Evolutionary conservation across 2,888 invertebrate genomes (phyloP).

Genomic region (Callyntrura sp.): DNA sequence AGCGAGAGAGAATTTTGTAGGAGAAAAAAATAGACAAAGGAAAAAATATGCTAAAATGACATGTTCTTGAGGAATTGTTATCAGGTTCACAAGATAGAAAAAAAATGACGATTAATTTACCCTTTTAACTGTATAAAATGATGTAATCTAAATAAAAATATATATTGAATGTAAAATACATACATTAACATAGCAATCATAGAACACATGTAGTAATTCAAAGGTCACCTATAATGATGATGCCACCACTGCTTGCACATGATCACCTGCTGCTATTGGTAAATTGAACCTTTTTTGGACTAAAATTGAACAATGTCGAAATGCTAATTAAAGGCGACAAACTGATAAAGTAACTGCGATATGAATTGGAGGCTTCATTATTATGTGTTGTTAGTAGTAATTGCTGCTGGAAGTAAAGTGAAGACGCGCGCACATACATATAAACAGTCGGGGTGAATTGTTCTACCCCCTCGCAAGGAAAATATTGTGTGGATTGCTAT

Average conservation of each 20-base stretch:
- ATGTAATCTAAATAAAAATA: conserved; percentile 49
- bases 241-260: conserved; percentile 20
- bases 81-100: conserved; percentile 47
- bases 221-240: conserved; percentile 41
- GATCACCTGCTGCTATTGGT: conserved; percentile 31
- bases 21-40: background rate
- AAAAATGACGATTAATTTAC: conserved; percentile 40
- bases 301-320: conserved; percentile 45
- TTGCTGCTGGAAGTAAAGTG: conserved; percentile 31
- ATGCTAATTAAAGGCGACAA: conserved; percentile 68
- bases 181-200: background rate
- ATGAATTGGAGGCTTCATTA: background rate
- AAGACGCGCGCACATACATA: too few species aligned
- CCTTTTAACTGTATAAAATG: conserved; percentile 42
- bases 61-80: conserved; percentile 60
- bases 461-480: background rate
- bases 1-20: too few species aligned
- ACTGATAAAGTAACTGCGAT: conserved; percentile 48
- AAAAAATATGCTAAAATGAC: conserved; percentile 39
- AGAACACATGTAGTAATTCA: background rate
- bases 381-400: background rate
- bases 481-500: background rate
- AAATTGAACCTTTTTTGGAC: conserved; percentile 43
- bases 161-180: conserved; percentile 15
- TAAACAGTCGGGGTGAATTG: conserved; percentile 4